Base-by-base conservation (phyloP, 2,797 vertebrate genomes). In the Knipowitschia caucasica region DNA sequence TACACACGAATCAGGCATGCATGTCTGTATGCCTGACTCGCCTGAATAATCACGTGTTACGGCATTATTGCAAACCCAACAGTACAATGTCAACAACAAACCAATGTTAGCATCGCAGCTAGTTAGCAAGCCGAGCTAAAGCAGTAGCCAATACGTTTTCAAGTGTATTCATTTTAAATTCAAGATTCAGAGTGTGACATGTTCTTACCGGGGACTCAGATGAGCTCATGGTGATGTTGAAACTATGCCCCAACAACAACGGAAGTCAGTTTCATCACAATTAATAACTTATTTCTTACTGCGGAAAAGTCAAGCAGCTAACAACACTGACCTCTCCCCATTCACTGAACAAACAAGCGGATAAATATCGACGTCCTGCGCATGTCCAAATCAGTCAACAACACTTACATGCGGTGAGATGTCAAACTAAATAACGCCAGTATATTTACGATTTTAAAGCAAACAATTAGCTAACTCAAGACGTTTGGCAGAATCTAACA, bases 151-250 rank as follows among this genome's bases (percentile, higher is more conserved):
- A 53, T 7, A 18, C 1, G 14, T 12, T 31, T 5, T 24, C 2
- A 4, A 7, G 10, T 52, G 1, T 21, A n/a, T 59, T 52, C 5
- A 21, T 2, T 34, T 42, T 9, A 35, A 33, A 5, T 17, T 20
- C 7, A 50, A 18, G 4, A 4, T 12, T 10, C 36, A 0, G n/a
- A n/a, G n/a, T n/a, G n/a, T n/a, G 0, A 36, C 18, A 5, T 9
- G 5, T 39, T 3, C 84, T 85, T 81, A 88, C 86, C 81, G 73
- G 62, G 9, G 82, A 35, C 20, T 43, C 56, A 5, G 56, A 21
- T 3, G 81, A 79, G 51, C 67, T 78, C 85, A 88, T 87, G 36
- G 1, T 11, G 60, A 12, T n/a, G 42, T 54, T 51, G 68, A 14
- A 35, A n/a, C 5, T 9, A 39, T 46, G 2, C 6, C 12, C 5